Conservation (phyloP, 2,797 vertebrate genomes). For the Zenarchopterus dispar region DNA sequence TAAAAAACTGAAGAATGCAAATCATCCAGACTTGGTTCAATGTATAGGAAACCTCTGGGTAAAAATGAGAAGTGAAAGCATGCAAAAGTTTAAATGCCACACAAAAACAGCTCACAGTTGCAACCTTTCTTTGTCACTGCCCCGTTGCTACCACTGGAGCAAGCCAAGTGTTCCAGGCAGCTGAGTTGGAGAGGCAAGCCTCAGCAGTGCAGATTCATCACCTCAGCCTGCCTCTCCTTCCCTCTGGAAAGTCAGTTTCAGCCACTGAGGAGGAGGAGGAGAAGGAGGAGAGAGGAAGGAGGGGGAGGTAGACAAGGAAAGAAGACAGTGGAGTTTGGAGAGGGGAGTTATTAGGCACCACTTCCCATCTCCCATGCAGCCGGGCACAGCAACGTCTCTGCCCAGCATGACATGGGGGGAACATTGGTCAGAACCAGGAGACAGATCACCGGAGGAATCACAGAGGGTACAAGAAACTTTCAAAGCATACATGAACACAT, state of each 20-base stretch:
- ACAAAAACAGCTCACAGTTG: constrained; percentile 24
- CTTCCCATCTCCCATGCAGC: constrained; percentile 45
- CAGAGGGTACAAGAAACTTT: constrained; percentile 24
- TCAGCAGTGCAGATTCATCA: constrained; percentile 80
- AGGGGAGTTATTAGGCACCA: constrained; percentile 52
- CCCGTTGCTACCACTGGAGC: constrained; percentile 55
- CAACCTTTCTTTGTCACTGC: constrained; percentile 39
- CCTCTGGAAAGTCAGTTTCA: constrained; percentile 72
- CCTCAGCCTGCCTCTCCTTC: constrained; percentile 71
- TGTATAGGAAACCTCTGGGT: constrained; percentile 14
- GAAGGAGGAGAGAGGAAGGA: constrained; percentile 9
- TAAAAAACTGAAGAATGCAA: constrained; percentile 53
- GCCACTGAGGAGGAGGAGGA: constrained; percentile 50
- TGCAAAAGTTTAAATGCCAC: constrained; percentile 34
- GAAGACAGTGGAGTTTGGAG: constrained; percentile 28
- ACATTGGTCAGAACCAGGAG: constrained; percentile 46
- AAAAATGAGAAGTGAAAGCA: constrained; percentile 61
- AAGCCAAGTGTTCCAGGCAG: constrained; percentile 63
- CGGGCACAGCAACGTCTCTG: constrained; percentile 19
- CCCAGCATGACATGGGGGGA: constrained; percentile 22
- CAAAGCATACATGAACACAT: not conserved
- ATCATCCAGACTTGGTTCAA: constrained; percentile 39
- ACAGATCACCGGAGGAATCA: constrained; percentile 23
- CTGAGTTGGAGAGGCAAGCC: constrained; percentile 67
- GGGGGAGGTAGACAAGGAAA: constrained; percentile 27